Percentiles rank a stretch among this genome's conserved stretches.
phyloP scores from a whole-genome alignment of 2,888 invertebrate species.

The Coelopa pilipes region DNA sequence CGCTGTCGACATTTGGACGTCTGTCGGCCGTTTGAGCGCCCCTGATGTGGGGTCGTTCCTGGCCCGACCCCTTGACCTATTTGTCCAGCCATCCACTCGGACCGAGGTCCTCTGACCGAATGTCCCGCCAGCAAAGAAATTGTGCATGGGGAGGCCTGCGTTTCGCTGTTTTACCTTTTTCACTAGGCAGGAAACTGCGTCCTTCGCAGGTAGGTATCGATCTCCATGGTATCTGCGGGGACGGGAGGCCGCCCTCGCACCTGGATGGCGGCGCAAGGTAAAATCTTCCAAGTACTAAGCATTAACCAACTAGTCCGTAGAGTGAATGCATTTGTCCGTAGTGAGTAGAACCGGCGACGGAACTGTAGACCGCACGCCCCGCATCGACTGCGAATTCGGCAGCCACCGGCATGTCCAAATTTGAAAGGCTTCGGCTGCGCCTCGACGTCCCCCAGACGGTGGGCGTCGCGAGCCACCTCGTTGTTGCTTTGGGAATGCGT shows the following conservation, averaged over 20 bases:
- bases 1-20: too few species aligned
- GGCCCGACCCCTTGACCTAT: too few species aligned
- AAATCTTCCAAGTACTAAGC: background rate
- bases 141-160: too few species aligned
- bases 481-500: slow-evolving; percentile 2
- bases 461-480: too few species aligned
- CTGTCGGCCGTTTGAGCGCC: too few species aligned
- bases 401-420: background rate
- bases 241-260: background rate
- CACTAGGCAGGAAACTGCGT: too few species aligned
- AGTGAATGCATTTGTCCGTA: slow-evolving; percentile 12
- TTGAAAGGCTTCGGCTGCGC: background rate
- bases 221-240: background rate
- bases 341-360: slow-evolving; percentile 2
- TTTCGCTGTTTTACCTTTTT: too few species aligned
- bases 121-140: too few species aligned
- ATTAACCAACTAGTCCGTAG: slow-evolving; percentile 11
- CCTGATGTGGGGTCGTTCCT: too few species aligned
- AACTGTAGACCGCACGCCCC: background rate
- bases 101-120: too few species aligned
- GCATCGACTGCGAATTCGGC: background rate
- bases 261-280: slow-evolving; percentile 20
- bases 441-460: too few species aligned
- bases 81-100: too few species aligned
- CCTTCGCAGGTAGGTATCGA: slow-evolving; percentile 23